A percentile compares a stretch with the other conserved stretches of the same genome.
phyloP scores from a whole-genome alignment of 2,113 vertebrate genomes.

The Periophthalmus modestus region DNA sequence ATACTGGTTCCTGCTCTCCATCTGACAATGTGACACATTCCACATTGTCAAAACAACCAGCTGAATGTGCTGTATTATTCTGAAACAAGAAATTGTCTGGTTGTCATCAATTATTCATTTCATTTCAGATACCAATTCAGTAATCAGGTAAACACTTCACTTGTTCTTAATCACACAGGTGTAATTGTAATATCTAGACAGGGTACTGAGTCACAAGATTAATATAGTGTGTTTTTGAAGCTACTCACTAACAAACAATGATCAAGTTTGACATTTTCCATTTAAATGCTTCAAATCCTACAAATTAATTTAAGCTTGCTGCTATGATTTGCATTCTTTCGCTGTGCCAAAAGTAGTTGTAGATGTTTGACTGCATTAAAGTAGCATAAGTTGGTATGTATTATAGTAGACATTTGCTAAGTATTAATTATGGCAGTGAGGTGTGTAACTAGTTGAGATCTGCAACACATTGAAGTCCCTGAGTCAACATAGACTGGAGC shows the following conservation, averaged over 20 bases:
- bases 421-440: not conserved
- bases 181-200: not conserved
- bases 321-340: not conserved
- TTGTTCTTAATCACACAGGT: not conserved
- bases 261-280: not conserved
- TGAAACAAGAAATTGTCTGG: not conserved
- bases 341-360: not conserved
- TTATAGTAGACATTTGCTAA: not conserved
- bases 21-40: not conserved
- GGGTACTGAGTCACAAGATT: not conserved
- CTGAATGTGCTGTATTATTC: not conserved
- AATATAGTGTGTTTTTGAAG: not conserved
- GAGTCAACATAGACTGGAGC: slow-evolving; percentile 53
- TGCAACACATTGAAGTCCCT: slow-evolving; percentile 31
- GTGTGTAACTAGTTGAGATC: not conserved
- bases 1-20: not conserved
- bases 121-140: not conserved
- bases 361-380: no score
- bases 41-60: not conserved
- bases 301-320: not conserved
- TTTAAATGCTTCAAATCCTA: not conserved
- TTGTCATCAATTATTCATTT: not conserved
- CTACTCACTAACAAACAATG: not conserved
- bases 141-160: not conserved
- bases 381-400: no score